Evolutionary conservation across 2,888 invertebrate genomes (phyloP), one percentile per base, ranked within the genome.

Genomic region (Oligia latruncula): DNA sequence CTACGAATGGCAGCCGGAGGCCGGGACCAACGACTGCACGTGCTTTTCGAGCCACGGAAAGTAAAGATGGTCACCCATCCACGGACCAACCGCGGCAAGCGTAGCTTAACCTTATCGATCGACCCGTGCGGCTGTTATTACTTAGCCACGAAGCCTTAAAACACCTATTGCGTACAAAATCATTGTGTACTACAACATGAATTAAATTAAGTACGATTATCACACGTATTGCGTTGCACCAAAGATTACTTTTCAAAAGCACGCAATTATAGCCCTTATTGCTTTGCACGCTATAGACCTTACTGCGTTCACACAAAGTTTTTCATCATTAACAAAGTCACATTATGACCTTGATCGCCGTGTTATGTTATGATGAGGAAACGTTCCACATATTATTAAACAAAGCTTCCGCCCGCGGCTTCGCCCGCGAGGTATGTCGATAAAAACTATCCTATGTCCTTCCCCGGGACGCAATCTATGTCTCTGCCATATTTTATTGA

Each of bases 341-440:
- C 86, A 68, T 86, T 23, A 4, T 46, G 58, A 60, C 83, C 83
- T 83, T 86, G 83, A 46, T 6, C 9, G 35, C 15, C 13, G n/a
- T n/a, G 66, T 46, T 29, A 9, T 55, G n/a, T 15, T 60, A 76
- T 77, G 58, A 76, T 77, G 58, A 83, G 83, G 83, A 83, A 83
- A 83, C 8, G n/a, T n/a, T 55, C 46, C 15, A 62, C 35, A 79
- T 62, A n/a, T 83, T 83, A 71, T 55, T 67, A 80, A 71, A 82
- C 81, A 84, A 80, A 64, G 71, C 29, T 35, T 35, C 35, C 35
- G 35, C 35, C 35, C 35, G 0, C 35, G 35, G 35, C 35, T 35
- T 35, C 0, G 35, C 1, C 35, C 35, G 35, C 35, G 35, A 35
- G 35, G 35, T 35, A 35, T 35, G 35, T 35, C 35, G 35, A 35